Evolutionary conservation across 2,113 vertebrate species (phyloP), one percentile per base, ranked within the genome.

Genomic region (Upupa epops): DNA sequence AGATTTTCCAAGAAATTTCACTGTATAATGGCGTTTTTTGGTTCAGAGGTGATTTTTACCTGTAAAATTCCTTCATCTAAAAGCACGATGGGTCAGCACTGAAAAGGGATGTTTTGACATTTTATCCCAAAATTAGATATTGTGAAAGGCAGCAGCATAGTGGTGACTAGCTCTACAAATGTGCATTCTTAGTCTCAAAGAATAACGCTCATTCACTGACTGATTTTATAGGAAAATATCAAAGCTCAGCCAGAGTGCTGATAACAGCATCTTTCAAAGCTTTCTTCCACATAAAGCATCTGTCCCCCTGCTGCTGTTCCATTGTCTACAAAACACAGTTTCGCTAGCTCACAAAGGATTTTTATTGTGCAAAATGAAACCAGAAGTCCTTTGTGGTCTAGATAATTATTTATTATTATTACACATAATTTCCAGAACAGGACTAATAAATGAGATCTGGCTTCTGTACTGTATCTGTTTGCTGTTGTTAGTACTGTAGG

Each of bases 221-320:
- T 59, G 55, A 89, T 86, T 88, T 83, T 73, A 86, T 70, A 86
- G 69, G 18, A 73, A 54, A 65, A 74, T 90, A 81, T 88, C 1
- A 32, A 93, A 91, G 56, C 63, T 88, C 21, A 73, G 55, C 16
- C 17, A 75, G 52, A 87, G 68, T 90, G 74, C 77, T 96, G 82
- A 91, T 91, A 75, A 77, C 25, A 63, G 7, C 13, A 61, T 82
- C 72, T 82, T 68, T 88, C 56, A 73, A 89, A 86, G 42, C 52
- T 68, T 82, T 81, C 52, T 73, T 93, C 81, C 87, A 93, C 66
- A 82, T 70, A 86, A 88, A 80, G 15, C 70, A 89, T 85, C 86
- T 94, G 82, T 87, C 29, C 21, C 42, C 91, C 65, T 3, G 11
- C 45, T 86, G 88, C 52, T 89, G 11, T 63, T 24, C 31, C 48